Conservation (phyloP, 2,888 invertebrate genomes). For the Pammene aurita region DNA sequence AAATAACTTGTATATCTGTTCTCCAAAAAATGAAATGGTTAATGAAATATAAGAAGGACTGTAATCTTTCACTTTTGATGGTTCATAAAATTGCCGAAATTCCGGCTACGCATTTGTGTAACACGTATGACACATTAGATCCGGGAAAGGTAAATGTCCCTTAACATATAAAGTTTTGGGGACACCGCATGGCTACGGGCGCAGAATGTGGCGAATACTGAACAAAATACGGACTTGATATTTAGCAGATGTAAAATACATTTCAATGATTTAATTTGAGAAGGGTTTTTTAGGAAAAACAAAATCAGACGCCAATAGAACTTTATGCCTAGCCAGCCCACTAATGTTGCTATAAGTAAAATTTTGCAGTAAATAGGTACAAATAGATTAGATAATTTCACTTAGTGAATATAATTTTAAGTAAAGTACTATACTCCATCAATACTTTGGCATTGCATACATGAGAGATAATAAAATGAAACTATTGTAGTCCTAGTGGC, state of each 20-base stretch:
- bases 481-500: too few species aligned
- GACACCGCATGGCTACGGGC: constrained; percentile 25
- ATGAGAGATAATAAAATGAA: too few species aligned
- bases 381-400: too few species aligned
- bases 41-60: constrained; percentile 3
- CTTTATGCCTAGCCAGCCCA: not conserved
- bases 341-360: too few species aligned
- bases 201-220: constrained; percentile 12
- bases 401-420: too few species aligned
- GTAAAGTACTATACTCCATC: too few species aligned
- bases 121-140: constrained; percentile 35
- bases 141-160: constrained; percentile 35
- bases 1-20: too few species aligned
- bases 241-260: constrained; percentile 4
- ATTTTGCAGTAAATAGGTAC: too few species aligned
- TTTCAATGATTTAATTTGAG: constrained; percentile 7
- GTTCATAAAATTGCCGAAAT: constrained; percentile 26
- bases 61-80: constrained; percentile 17
- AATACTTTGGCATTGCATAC: too few species aligned
- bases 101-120: constrained; percentile 22
- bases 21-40: not conserved
- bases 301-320: not conserved
- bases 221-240: constrained; percentile 1
- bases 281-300: not conserved
- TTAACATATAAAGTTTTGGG: constrained; percentile 39